Conservation (phyloP, 2,888 invertebrate species). For the Girardia tigrina region DNA sequence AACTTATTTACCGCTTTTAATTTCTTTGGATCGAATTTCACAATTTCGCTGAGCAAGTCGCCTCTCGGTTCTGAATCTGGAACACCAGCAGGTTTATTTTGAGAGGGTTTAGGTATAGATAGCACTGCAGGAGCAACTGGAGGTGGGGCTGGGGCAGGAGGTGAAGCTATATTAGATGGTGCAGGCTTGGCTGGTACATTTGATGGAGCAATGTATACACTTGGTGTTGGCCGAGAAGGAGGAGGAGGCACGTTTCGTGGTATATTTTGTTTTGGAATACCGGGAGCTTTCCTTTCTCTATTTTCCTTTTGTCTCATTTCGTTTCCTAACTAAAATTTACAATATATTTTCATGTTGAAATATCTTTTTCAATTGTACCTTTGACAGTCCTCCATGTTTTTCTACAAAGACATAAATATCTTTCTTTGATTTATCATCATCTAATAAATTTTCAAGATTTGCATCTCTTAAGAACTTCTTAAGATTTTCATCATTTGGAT, state of each 20-base stretch:
- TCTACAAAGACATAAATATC: not conserved
- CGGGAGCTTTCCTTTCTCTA: not conserved
- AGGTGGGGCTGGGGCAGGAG: not conserved
- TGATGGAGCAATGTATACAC: not conserved
- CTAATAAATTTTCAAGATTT: not conserved
- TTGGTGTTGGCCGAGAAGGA: not conserved
- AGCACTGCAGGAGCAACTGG: not conserved
- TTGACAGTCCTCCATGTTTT: not conserved
- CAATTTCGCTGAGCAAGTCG: not conserved
- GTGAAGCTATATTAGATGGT: not conserved
- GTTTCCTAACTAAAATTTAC: no score
- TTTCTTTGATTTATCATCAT: not conserved
- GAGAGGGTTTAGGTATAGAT: not conserved
- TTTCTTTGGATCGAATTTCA: not conserved
- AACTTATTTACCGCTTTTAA: no score
- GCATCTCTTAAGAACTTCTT: not conserved
- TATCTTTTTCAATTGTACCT: no score
- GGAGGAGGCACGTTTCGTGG: not conserved
- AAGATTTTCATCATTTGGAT: not conserved
- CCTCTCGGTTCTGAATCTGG: not conserved
- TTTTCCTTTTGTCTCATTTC: no score
- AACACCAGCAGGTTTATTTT: not conserved
- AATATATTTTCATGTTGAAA: no score
- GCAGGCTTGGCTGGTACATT: not conserved
- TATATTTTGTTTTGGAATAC: not conserved